These are phyloP conservation scores for Drosophila prostipennis DNA, from an alignment of 2,888 invertebrate genomes.

Conservation along the genomic window DNA sequence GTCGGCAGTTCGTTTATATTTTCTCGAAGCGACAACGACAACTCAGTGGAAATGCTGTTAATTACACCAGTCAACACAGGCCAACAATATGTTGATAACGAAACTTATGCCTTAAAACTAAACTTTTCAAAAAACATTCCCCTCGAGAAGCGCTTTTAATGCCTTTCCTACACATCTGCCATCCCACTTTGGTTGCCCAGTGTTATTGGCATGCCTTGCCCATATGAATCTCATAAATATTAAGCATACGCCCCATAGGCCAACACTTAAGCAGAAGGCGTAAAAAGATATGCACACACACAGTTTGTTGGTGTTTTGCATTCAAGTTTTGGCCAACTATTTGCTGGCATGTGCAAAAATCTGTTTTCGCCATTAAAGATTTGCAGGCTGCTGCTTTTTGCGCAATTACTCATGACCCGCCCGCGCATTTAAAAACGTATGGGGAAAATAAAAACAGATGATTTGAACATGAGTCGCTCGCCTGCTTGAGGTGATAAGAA, in stretches of 20 bases:
- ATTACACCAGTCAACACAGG: conserved; percentile 67
- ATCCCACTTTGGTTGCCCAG: conserved; percentile 41
- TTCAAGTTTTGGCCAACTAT: conserved; percentile 43
- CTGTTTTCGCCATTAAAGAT: conserved; percentile 33
- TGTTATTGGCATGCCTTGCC: conserved; percentile 60
- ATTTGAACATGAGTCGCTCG: conserved; percentile 16
- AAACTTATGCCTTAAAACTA: neutral
- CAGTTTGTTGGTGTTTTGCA: conserved; percentile 43
- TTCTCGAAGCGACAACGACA: conserved; percentile 45
- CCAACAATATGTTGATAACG: neutral
- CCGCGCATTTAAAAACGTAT: conserved; percentile 12
- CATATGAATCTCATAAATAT: conserved; percentile 68
- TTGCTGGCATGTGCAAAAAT: conserved; percentile 49
- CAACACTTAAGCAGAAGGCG: conserved; percentile 20
- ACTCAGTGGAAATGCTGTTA: conserved; percentile 51
- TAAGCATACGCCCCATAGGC: conserved; percentile 67
- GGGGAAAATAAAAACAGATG: conserved; percentile 2
- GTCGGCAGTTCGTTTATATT: conserved; percentile 53
- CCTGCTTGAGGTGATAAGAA: conserved; percentile 28
- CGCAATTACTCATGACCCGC: conserved; percentile 25
- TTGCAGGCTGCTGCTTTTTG: conserved; percentile 8
- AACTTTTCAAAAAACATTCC: neutral
- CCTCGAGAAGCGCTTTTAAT: conserved; percentile 4
- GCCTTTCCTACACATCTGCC: neutral
- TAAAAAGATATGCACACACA: conserved; percentile 26